Evolutionary conservation across 53 echinoderm and acorn worm genomes (phyloP).

Genomic region (Echinarachnius parma): DNA sequence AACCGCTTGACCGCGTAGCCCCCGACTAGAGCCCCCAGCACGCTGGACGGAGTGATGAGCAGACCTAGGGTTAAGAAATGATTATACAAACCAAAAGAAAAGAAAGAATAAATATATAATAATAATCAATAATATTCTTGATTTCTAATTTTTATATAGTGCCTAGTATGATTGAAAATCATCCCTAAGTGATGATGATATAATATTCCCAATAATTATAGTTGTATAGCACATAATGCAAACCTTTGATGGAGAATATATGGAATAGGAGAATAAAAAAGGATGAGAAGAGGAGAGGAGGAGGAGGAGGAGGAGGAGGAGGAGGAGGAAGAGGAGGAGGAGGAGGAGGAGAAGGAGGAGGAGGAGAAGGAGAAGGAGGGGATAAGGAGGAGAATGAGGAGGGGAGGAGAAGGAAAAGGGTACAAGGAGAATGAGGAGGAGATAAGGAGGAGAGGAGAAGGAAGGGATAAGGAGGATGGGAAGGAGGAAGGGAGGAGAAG

Average conservation of each 20-base stretch:
- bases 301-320: no score
- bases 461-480: background rate
- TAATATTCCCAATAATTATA: no score
- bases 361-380: background rate
- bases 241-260: no score
- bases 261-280: no score
- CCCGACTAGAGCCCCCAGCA: constrained; percentile 76
- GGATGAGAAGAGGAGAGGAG: no score
- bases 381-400: no score
- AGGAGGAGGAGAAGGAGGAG: background rate
- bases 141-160: no score
- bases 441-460: background rate
- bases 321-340: background rate
- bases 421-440: background rate
- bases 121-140: background rate
- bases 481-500: background rate
- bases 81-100: background rate
- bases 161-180: no score
- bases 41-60: constrained; percentile 77
- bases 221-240: no score
- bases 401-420: background rate
- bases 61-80: constrained; percentile 39
- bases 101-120: background rate
- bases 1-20: constrained; percentile 80
- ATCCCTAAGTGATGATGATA: no score